These are phyloP conservation scores for Mesoligia furuncula DNA, from an alignment of 2,888 invertebrate genomes.

Conservation along the genomic window DNA sequence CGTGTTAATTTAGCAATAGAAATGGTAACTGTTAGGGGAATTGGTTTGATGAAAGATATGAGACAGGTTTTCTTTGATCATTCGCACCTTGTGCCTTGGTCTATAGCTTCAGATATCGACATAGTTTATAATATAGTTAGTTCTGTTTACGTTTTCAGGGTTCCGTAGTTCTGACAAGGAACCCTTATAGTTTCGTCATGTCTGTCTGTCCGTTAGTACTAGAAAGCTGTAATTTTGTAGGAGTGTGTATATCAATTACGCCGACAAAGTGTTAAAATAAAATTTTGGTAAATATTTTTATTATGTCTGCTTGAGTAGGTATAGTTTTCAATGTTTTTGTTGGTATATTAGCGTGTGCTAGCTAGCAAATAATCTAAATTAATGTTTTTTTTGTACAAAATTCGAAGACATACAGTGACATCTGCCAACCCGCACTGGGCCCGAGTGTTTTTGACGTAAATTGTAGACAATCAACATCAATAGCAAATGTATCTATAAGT, in stretches of 20 bases:
- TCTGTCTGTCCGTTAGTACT: too few species aligned
- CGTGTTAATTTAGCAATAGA: constrained; percentile 25
- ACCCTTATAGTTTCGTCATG: too few species aligned
- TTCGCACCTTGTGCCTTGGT: constrained; percentile 2
- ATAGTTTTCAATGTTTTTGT: not conserved
- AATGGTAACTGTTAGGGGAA: constrained; percentile 9
- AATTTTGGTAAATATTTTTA: too few species aligned
- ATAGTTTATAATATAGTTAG: not conserved
- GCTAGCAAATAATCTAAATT: too few species aligned
- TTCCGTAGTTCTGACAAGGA: too few species aligned
- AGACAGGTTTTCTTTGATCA: constrained; percentile 15
- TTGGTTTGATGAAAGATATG: constrained; percentile 9
- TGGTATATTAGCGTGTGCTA: not conserved
- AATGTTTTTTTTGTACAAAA: too few species aligned
- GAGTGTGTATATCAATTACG: too few species aligned
- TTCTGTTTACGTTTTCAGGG: not conserved
- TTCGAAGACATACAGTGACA: too few species aligned
- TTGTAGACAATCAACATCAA: not conserved
- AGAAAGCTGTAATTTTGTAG: too few species aligned
- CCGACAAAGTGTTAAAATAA: too few species aligned
- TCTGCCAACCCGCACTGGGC: too few species aligned
- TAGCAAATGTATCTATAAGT: not conserved
- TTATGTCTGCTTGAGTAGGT: not conserved
- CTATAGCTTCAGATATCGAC: not conserved
- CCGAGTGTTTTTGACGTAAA: too few species aligned